Evolutionary conservation across 2,113 vertebrate genomes (phyloP).

Genomic region (Accipiter virgatus): DNA sequence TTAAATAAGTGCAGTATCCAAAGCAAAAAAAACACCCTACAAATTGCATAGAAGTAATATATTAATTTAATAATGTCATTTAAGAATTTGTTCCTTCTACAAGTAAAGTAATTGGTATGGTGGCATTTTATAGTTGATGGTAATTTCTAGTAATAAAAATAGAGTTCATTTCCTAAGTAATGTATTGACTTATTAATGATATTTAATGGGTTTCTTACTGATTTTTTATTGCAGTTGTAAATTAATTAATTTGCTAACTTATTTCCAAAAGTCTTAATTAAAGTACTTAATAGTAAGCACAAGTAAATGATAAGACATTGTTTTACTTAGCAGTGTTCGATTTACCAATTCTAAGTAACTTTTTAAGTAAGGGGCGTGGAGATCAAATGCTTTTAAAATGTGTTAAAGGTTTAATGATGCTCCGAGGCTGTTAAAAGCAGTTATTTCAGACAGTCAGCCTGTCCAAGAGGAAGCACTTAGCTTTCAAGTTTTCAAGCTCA

Average conservation of each 20-base stretch:
- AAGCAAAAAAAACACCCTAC: background rate
- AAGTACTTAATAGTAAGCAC: constrained; percentile 31
- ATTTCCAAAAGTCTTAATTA: constrained; percentile 72
- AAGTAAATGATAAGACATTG: constrained; percentile 29
- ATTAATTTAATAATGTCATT: constrained; percentile 70
- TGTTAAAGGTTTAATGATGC: constrained; percentile 44
- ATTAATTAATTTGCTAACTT: constrained; percentile 73
- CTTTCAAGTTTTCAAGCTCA: constrained; percentile 47
- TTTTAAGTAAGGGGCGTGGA: background rate
- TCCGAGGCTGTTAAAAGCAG: background rate
- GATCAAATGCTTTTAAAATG: background rate
- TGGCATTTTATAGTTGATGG: constrained; percentile 70
- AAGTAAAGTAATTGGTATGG: constrained; percentile 67
- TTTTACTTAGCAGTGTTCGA: constrained; percentile 26
- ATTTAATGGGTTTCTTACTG: constrained; percentile 70
- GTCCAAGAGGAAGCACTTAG: constrained; percentile 41
- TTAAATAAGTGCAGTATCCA: constrained; percentile 13
- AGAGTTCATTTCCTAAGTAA: constrained; percentile 72
- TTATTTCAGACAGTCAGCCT: constrained; percentile 18
- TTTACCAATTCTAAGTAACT: constrained; percentile 15
- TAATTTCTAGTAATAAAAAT: constrained; percentile 76
- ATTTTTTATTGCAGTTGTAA: constrained; percentile 72
- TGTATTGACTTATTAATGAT: constrained; percentile 79
- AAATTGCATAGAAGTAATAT: constrained; percentile 62
- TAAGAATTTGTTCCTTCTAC: constrained; percentile 70